Conservation (phyloP, 1,140 invertebrate species). For the Laupala kohalensis region DNA sequence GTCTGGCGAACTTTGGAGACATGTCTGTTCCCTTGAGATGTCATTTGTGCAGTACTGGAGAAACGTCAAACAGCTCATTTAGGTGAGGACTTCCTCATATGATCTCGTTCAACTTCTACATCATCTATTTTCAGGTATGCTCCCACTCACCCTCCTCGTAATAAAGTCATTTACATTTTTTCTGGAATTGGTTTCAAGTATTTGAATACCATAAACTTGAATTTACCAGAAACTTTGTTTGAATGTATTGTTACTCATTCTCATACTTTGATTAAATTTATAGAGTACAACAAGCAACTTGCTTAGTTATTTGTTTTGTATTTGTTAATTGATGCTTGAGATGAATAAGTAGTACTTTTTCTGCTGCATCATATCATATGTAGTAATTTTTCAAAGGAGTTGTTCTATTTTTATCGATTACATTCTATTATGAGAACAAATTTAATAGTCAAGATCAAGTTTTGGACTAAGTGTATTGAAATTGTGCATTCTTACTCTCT, state of each 20-base stretch:
- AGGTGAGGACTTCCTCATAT: conserved; percentile 48
- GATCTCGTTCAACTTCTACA: conserved; percentile 46
- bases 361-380: neutral
- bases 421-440: too few species aligned
- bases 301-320: neutral
- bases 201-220: neutral
- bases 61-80: conserved; percentile 30
- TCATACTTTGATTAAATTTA: neutral
- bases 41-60: conserved; percentile 36
- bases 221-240: neutral
- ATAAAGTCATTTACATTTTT: neutral
- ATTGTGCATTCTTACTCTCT: neutral
- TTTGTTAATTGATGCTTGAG: neutral
- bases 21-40: conserved; percentile 34
- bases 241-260: neutral
- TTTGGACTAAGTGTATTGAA: neutral
- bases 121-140: conserved; percentile 47
- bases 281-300: neutral
- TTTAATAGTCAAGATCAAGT: neutral
- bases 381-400: neutral
- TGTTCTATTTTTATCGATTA: too few species aligned
- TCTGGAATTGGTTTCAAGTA: neutral
- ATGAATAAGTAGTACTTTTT: neutral
- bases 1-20: conserved; percentile 32
- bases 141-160: neutral